Percentiles rank a stretch among this genome's conserved stretches.
phyloP scores from a whole-genome alignment of 2,888 invertebrate species.

The Drosophila borealis region DNA sequence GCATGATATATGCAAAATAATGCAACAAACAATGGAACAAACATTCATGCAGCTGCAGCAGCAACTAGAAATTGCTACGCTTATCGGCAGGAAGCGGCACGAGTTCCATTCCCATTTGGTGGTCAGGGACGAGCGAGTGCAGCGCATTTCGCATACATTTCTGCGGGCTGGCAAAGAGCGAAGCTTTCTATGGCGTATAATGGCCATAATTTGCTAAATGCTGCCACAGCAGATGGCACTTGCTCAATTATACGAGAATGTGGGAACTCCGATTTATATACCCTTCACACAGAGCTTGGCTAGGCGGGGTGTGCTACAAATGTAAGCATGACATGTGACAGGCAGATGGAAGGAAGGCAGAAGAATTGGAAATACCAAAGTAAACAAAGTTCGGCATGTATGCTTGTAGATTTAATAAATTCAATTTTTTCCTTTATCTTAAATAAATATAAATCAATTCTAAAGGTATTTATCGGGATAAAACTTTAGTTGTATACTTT shows the following conservation, averaged over 20 bases:
- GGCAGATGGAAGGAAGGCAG: no score
- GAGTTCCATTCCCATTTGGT: constrained; percentile 17
- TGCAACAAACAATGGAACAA: constrained; percentile 43
- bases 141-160: constrained; percentile 30
- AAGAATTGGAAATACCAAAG: no score
- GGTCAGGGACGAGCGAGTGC: constrained; percentile 2
- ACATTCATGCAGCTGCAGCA: constrained; percentile 18
- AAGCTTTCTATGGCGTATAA: constrained; percentile 29
- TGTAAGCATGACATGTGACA: no score
- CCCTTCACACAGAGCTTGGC: not conserved
- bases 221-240: constrained; percentile 24
- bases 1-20: constrained; percentile 67
- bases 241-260: constrained; percentile 7
- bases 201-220: constrained; percentile 55
- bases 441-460: no score
- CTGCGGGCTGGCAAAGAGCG: constrained; percentile 6
- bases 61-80: constrained; percentile 31
- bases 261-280: constrained; percentile 1
- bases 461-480: no score
- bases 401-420: no score
- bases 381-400: no score
- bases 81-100: constrained; percentile 40
- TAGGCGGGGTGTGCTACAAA: no score
- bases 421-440: no score
- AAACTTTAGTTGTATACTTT: no score